Evolutionary conservation across 1,140 invertebrate species (phyloP).

Genomic region (Agrypnia vestita): DNA sequence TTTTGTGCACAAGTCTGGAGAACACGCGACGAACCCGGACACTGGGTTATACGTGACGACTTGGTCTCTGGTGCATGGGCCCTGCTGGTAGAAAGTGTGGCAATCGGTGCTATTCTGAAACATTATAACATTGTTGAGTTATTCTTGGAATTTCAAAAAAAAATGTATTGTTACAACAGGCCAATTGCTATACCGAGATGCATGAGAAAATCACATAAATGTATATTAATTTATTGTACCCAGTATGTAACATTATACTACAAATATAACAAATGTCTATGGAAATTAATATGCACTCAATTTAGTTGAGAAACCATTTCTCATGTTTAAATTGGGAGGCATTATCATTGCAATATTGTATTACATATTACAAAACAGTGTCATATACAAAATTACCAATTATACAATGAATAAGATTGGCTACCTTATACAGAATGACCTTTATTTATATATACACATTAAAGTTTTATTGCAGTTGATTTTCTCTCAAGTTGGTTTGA

Average conservation of each 20-base stretch:
- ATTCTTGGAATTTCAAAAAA: background rate
- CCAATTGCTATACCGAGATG: background rate
- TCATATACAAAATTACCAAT: too few relatives aligned
- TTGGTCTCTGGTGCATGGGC: constrained; percentile 23
- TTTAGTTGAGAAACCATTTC: too few relatives aligned
- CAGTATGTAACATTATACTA: background rate
- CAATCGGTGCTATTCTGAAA: constrained; percentile 41
- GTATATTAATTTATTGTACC: background rate
- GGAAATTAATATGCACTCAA: background rate
- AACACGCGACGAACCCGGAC: constrained; percentile 35
- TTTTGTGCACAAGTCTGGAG: background rate
- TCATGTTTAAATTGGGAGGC: too few relatives aligned
- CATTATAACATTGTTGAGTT: background rate
- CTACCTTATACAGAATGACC: too few relatives aligned
- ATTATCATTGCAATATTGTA: too few relatives aligned
- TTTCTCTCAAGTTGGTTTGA: too few relatives aligned
- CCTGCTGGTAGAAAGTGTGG: constrained; percentile 43
- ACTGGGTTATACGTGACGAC: constrained; percentile 30
- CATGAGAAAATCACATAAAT: background rate
- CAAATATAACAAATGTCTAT: background rate
- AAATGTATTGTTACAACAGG: background rate
- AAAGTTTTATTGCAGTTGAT: too few relatives aligned
- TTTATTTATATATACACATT: too few relatives aligned
- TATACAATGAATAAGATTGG: too few relatives aligned
- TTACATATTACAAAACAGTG: too few relatives aligned